A percentile compares a stretch with the other conserved stretches of the same genome.
These are phyloP conservation scores for Phaetusa simplex DNA, from an alignment of 2,113 vertebrate species.

Conservation along the genomic window DNA sequence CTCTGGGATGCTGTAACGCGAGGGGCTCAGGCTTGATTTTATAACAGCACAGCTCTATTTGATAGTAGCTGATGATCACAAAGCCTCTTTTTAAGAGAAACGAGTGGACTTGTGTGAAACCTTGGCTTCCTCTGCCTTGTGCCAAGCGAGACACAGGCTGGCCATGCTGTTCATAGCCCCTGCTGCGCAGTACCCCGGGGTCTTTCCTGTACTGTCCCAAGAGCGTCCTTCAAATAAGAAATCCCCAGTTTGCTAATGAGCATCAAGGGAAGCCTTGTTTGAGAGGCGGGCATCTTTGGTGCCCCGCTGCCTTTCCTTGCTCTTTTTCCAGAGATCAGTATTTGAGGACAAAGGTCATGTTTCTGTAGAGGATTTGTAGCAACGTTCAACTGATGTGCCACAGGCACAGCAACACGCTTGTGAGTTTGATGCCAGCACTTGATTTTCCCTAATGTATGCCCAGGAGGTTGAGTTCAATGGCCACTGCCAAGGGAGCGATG, in stretches of 20 bases:
- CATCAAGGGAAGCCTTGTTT: not conserved
- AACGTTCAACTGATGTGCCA: not conserved
- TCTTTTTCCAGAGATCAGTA: not conserved
- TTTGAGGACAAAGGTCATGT: not conserved
- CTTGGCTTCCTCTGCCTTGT: not conserved
- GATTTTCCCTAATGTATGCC: not conserved
- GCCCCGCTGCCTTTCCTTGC: not conserved
- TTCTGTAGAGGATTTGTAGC: not conserved
- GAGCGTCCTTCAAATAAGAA: not conserved
- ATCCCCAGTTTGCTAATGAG: not conserved
- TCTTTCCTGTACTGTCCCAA: not conserved
- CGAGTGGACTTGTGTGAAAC: not conserved
- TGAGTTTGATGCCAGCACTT: not conserved
- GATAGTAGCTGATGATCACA: not conserved
- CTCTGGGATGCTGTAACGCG: not conserved
- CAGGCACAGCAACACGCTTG: not conserved
- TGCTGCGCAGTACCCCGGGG: not conserved
- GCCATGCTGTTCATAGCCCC: not conserved
- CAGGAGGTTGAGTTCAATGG: not conserved
- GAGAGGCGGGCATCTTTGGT: not conserved
- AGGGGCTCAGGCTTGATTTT: not conserved
- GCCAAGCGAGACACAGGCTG: not conserved
- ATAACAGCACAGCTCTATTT: not conserved
- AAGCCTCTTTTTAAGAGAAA: not conserved
- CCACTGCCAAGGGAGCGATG: not conserved